Evolutionary conservation across 2,888 invertebrate genomes (phyloP).

Genomic region (Caenorhabditis sp.): DNA sequence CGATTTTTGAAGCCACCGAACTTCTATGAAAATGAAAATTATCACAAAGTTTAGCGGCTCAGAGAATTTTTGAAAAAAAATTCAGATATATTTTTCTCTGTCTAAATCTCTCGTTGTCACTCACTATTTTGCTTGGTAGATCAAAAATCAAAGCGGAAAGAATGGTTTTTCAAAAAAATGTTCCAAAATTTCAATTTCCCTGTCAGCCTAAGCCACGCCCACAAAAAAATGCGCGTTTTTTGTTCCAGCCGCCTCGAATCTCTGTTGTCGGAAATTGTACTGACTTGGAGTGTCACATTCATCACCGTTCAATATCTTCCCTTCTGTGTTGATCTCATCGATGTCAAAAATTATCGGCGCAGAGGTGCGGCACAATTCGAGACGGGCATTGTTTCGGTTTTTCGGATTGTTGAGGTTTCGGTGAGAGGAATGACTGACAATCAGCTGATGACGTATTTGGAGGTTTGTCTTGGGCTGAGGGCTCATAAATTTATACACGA

Average conservation of each 20-base stretch:
- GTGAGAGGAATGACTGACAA: slow-evolving; percentile 84
- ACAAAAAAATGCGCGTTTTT: too few species aligned
- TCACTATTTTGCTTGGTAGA: too few species aligned
- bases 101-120: too few species aligned
- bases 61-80: too few species aligned
- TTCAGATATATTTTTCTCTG: too few species aligned
- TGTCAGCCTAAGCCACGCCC: too few species aligned
- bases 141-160: too few species aligned
- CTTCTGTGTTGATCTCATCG: slow-evolving; percentile 83
- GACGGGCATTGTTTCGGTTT: slow-evolving; percentile 85
- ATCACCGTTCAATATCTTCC: slow-evolving; percentile 86
- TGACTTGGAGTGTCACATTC: slow-evolving; percentile 86
- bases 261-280: slow-evolving; percentile 86
- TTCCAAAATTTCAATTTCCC: slow-evolving; percentile 86
- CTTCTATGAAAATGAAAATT: too few species aligned
- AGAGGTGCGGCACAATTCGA: slow-evolving; percentile 85
- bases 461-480: slow-evolving; percentile 76
- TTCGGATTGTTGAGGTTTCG: slow-evolving; percentile 82
- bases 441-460: slow-evolving; percentile 85
- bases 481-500: too few species aligned
- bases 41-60: too few species aligned
- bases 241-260: slow-evolving; percentile 77
- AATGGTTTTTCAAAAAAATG: too few species aligned
- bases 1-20: too few species aligned
- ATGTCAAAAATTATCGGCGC: slow-evolving; percentile 78